Base-by-base conservation (phyloP, 2,888 invertebrate species). In the Amaurobius ferox region DNA sequence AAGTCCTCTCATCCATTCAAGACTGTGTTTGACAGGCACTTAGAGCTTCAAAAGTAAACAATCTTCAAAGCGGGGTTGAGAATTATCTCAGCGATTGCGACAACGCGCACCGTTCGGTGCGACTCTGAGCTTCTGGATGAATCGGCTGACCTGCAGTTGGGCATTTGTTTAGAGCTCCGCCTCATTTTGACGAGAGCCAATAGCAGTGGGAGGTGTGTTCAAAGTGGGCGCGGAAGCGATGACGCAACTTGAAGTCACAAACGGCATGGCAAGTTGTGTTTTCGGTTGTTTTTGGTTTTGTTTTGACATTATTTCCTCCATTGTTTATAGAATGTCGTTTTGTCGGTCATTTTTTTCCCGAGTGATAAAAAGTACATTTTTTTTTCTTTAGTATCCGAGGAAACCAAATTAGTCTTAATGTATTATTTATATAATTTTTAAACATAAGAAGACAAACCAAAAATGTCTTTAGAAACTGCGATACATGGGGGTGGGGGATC, bases 231-330 rank as follows among this genome's bases (percentile, higher is more conserved):
- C 1, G 35, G 39, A 28, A 3, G 11, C 1, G 2, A 23, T 85
- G 72, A 85, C 71, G 77, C 29, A 85, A 85, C 70, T 48, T 28
- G 1, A 55, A 35, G 28, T 64, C 71, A 30, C 48, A 40, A 67
- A 16, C 44, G 28, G 11, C 23, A 3, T n/a, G 66, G 77, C 62
- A 71, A 61, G 66, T 76, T 68, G 39, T 13, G 66, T 66, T 66
- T 32, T 66, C 5, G 16, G 23, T 7, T 23, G 55, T n/a, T n/a
- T n/a, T 16, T 44, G 44, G n/a, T 11, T 16, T 44, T 44, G 2
- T 44, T 2, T 13, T 2, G 6, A 13, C 44, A 11, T 44, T 44
- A 44, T 16, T 44, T 5, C 6, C 44, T 44, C 2, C 44, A 16
- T 13, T 16, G 9, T n/a, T n/a, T n/a, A n/a, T n/a, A n/a, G n/a